Evolutionary conservation across 1,140 invertebrate species (phyloP).

Genomic region (Calliopsis andreniformis): DNA sequence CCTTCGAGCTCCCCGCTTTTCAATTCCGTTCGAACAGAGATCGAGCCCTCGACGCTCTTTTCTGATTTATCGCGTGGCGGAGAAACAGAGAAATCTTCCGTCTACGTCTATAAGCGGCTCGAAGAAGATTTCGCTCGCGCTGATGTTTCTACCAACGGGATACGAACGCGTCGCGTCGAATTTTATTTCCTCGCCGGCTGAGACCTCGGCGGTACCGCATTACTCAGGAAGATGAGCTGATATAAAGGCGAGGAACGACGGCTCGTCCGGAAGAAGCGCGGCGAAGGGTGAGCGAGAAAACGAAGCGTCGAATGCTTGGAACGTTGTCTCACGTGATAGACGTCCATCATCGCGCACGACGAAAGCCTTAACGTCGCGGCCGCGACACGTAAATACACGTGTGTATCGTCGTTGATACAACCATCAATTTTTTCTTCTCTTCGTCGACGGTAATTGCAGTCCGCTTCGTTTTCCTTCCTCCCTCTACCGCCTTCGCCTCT

Average conservation of each 20-base stretch:
- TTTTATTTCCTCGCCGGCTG: no score
- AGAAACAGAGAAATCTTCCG: no score
- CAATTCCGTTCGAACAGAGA: constrained; percentile 21
- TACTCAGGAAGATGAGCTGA: constrained; percentile 10
- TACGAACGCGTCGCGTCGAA: no score
- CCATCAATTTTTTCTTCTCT: constrained; percentile 51
- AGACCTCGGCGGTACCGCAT: no score
- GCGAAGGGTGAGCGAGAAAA: background rate
- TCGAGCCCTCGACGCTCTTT: background rate
- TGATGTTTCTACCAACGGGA: no score
- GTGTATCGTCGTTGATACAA: constrained; percentile 61
- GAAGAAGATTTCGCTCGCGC: no score
- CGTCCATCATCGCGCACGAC: constrained; percentile 66
- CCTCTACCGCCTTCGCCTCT: background rate
- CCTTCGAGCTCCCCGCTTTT: background rate
- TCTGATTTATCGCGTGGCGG: background rate
- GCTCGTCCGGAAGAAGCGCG: no score
- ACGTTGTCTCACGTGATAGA: constrained; percentile 69
- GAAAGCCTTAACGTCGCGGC: constrained; percentile 60
- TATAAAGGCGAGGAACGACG: background rate
- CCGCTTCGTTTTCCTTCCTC: constrained; percentile 39
- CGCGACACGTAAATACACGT: constrained; percentile 61
- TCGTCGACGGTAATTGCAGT: constrained; percentile 58
- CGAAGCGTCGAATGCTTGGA: constrained; percentile 37
- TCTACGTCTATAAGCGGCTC: no score